Percentiles rank a stretch among this genome's conserved stretches.
These are phyloP conservation scores for Petrolisthes cinctipes DNA, from an alignment of 2,888 invertebrate species.

Conservation along the genomic window DNA sequence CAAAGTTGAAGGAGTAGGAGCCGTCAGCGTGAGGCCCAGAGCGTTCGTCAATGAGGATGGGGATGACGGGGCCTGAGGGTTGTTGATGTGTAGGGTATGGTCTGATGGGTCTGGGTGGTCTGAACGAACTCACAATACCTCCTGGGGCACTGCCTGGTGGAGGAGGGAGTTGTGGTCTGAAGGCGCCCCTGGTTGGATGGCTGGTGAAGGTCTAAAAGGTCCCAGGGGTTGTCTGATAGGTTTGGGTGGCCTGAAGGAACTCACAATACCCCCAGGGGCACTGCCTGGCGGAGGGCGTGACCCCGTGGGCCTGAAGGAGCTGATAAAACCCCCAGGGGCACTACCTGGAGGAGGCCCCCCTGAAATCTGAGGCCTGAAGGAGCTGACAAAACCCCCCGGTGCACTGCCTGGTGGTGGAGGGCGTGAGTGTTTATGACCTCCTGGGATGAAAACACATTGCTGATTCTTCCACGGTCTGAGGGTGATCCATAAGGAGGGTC, in stretches of 20 bases:
- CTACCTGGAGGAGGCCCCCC: background rate
- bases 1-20: slow-evolving; percentile 54
- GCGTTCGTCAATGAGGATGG: slow-evolving; percentile 55
- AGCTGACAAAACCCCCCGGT: slow-evolving; percentile 14
- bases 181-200: no score
- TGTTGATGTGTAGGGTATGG: background rate
- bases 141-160: slow-evolving; percentile 6
- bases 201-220: background rate
- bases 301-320: slow-evolving; percentile 5
- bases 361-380: background rate
- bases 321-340: slow-evolving; percentile 21
- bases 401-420: slow-evolving; percentile 20
- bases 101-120: background rate
- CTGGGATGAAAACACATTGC: no score
- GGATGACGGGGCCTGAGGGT: slow-evolving; percentile 28
- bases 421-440: background rate
- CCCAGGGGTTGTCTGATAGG: background rate
- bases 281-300: background rate
- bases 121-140: slow-evolving; percentile 16
- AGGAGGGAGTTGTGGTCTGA: background rate
- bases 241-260: background rate
- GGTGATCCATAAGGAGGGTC: no score
- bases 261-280: slow-evolving; percentile 16
- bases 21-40: slow-evolving; percentile 44
- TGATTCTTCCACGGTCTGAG: no score